Percentiles rank a stretch among this genome's conserved stretches.
These are phyloP conservation scores for Paralinhomoeus sp. DNA, from an alignment of 2,888 invertebrate species.

Conservation along the genomic window DNA sequence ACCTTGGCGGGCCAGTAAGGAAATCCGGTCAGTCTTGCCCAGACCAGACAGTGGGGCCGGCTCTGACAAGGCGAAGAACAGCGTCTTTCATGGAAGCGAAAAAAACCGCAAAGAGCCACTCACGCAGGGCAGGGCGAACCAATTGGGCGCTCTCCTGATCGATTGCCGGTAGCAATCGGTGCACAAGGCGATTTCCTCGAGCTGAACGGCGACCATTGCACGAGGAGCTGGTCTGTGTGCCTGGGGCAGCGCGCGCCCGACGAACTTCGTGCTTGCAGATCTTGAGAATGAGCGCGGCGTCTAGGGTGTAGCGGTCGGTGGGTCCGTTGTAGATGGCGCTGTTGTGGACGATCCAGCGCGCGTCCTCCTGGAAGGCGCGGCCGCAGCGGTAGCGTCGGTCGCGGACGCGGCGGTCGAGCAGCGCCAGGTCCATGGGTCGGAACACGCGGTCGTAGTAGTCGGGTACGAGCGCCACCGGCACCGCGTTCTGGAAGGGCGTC, in stretches of 20 bases:
- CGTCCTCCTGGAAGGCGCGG: constrained; percentile 65
- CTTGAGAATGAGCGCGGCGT: constrained; percentile 54
- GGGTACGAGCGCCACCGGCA: constrained; percentile 45
- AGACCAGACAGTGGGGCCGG: constrained; percentile 65
- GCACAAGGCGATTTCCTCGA: constrained; percentile 74
- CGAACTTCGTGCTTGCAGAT: constrained; percentile 52
- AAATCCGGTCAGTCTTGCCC: constrained; percentile 89
- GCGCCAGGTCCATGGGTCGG: constrained; percentile 59
- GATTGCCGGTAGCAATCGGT: constrained; percentile 71
- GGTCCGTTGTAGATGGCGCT: constrained; percentile 60
- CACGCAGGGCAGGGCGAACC: constrained; percentile 75
- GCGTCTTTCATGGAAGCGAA: too few species aligned
- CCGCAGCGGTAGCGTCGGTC: constrained; percentile 40
- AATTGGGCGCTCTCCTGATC: constrained; percentile 50
- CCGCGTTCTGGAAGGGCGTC: constrained; percentile 52
- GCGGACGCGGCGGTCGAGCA: constrained; percentile 36
- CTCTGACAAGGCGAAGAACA: constrained; percentile 28
- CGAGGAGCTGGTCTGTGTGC: too few species aligned
- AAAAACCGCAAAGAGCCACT: too few species aligned
- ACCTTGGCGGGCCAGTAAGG: constrained; percentile 88
- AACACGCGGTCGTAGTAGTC: constrained; percentile 58
- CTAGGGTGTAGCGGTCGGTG: constrained; percentile 1
- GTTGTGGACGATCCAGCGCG: constrained; percentile 80
- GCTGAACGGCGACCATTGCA: constrained; percentile 28
- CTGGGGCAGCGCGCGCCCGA: too few species aligned